Evolutionary conservation across 2,113 vertebrate species (phyloP), one percentile per base, ranked within the genome.

Genomic region (Amblyopsis rosae): DNA sequence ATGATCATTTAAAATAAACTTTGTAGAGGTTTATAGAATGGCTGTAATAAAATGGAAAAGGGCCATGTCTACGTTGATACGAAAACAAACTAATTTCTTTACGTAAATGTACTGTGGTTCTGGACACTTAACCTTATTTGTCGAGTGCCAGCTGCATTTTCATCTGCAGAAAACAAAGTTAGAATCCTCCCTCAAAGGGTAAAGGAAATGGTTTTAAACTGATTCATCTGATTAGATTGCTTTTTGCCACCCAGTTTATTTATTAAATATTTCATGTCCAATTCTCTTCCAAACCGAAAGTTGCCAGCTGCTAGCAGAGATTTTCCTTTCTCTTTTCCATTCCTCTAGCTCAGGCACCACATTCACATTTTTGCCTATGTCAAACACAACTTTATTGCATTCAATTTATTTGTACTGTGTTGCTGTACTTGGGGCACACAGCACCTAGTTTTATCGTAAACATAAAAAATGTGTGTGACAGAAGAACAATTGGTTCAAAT

Each of bases 401-500:
- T 73, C 53, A 79, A 86, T 91, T 86, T 69, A 86, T 90, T 83
- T 88, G 75, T 75, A 72, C 69, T 69, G 59, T 65, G 69, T 59
- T 19, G 57, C 73, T 58, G 80, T 63, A 66, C 68, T 26, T 75
- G 41, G 65, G 65, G 57, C 73, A 66, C 46, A 72, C 79, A 71
- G 76, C 69, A 56, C 73, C 82, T 74, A 73, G 71, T 90, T 89
- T 60, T 90, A 90, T 86, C 65, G 64, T 72, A 65, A 80, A 83
- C 82, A 83, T 90, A 91, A 89, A 91, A 57, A 83, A 80, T 73
- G 75, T 65, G 59, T 50, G 71, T 83, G 76, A 75, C 82, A 85
- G 67, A 86, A 86, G 85, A 85, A 88, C 85, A 88, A 83, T 88
- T 80, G 62, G 81, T 84, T 87, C 69, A 83, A 87, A 86, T 83